Evolutionary conservation across 1,140 invertebrate genomes (phyloP).

Genomic region (Drosophila erecta): DNA sequence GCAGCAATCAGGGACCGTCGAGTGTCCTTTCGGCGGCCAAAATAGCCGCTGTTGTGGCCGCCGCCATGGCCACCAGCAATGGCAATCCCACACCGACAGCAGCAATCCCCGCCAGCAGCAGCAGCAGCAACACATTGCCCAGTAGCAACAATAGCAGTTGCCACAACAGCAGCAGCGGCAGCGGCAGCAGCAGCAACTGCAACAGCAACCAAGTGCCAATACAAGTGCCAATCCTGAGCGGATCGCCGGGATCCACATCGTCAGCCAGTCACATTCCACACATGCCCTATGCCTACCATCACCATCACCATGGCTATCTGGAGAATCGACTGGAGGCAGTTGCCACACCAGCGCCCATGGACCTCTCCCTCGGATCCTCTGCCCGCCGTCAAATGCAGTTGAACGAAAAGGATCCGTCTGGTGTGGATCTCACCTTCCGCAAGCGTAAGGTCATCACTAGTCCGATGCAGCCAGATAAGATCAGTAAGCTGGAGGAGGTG

Average conservation of each 20-base stretch:
- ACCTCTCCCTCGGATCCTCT: conserved; percentile 68
- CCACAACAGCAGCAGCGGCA: conserved; percentile 7
- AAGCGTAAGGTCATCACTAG: conserved; percentile 65
- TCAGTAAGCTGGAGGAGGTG: conserved; percentile 59
- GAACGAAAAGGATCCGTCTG: conserved; percentile 32
- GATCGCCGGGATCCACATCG: conserved; percentile 32
- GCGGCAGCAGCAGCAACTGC: conserved; percentile 13
- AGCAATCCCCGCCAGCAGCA: conserved; percentile 42
- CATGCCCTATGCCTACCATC: conserved; percentile 29
- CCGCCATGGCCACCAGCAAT: conserved; percentile 46
- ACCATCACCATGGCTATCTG: conserved; percentile 8
- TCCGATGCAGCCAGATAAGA: conserved; percentile 51
- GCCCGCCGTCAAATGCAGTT: conserved; percentile 55
- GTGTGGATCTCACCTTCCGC: conserved; percentile 74
- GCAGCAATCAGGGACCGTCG: conserved; percentile 46
- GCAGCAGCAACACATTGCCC: conserved; percentile 18
- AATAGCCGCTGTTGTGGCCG: conserved; percentile 48
- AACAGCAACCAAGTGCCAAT: conserved; percentile 38
- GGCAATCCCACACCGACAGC: conserved; percentile 21
- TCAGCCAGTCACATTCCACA: conserved; percentile 55
- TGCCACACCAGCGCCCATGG: conserved; percentile 67
- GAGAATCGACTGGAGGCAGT: conserved; percentile 44
- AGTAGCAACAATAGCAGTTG: conserved; percentile 32
- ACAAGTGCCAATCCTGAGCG: conserved; percentile 60
- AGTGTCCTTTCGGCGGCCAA: conserved; percentile 58